Percentiles rank a stretch among this genome's conserved stretches.
Conservation (phyloP, 2,797 vertebrate genomes). For the Periparus ater region DNA sequence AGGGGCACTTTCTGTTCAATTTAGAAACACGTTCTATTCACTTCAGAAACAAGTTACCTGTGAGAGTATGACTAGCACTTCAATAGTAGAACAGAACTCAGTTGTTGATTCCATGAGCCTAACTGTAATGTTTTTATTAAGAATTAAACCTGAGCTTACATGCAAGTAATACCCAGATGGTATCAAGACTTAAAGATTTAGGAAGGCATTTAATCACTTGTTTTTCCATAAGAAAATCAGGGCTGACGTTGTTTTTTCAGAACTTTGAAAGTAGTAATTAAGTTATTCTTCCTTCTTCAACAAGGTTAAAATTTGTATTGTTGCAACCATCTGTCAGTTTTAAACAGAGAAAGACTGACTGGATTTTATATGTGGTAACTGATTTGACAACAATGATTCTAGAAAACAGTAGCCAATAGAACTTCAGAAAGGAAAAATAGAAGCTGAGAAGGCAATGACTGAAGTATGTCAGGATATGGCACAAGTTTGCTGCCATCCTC, state of each 20-base stretch:
- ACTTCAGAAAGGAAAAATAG: background rate
- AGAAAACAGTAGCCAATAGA: background rate
- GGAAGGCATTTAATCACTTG: background rate
- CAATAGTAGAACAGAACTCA: background rate
- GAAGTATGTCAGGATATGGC: background rate
- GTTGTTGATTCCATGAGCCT: background rate
- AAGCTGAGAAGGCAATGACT: background rate
- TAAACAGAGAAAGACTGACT: background rate
- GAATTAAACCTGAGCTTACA: background rate
- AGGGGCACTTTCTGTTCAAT: background rate
- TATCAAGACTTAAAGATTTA: background rate
- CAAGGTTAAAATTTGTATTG: background rate
- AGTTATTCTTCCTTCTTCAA: background rate
- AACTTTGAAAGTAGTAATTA: background rate
- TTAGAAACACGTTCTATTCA: background rate
- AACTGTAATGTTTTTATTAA: background rate
- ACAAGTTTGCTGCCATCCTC: background rate
- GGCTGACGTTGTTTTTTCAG: background rate
- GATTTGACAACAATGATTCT: background rate
- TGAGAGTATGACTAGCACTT: background rate
- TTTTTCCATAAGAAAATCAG: background rate
- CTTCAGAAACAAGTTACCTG: background rate
- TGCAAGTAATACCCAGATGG: background rate
- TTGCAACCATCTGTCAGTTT: background rate
- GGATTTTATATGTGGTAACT: background rate